phyloP scores from a whole-genome alignment of 1,140 invertebrate genomes.

The Acromyrmex charruanus region DNA sequence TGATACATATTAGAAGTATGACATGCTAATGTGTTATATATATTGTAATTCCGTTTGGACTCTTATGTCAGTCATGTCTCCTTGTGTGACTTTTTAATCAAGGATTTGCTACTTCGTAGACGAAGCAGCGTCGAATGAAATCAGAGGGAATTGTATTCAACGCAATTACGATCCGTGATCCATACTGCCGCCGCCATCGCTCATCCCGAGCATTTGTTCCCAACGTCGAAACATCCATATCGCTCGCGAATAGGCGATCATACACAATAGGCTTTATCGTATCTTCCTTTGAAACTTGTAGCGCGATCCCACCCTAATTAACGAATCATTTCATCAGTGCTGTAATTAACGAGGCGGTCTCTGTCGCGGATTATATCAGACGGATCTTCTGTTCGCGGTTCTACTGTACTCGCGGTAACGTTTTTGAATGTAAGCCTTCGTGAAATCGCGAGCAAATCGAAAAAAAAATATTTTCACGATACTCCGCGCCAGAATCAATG shows the following conservation, averaged over 20 bases:
- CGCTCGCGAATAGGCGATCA: slow-evolving; percentile 79
- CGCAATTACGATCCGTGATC: slow-evolving; percentile 73
- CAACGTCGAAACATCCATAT: slow-evolving; percentile 76
- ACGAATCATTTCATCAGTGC: slow-evolving; percentile 84
- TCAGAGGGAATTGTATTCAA: slow-evolving; percentile 68
- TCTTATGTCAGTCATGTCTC: not conserved
- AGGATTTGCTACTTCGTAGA: not conserved
- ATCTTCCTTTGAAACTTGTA: slow-evolving; percentile 80
- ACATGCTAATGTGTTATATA: not conserved
- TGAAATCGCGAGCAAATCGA: slow-evolving; percentile 38
- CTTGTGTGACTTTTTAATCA: slow-evolving; percentile 16
- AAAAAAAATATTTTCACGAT: slow-evolving; percentile 58
- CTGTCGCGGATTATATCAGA: slow-evolving; percentile 76
- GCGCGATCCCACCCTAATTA: slow-evolving; percentile 84
- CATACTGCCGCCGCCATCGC: slow-evolving; percentile 69
- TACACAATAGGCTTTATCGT: slow-evolving; percentile 83
- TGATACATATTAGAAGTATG: not conserved
- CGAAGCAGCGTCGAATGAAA: slow-evolving; percentile 29
- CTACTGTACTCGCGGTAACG: slow-evolving; percentile 62
- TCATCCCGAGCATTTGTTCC: slow-evolving; percentile 75
- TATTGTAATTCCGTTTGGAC: slow-evolving; percentile 10
- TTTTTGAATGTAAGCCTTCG: slow-evolving; percentile 64
- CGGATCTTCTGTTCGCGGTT: slow-evolving; percentile 66
- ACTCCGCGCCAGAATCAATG: slow-evolving; percentile 16
- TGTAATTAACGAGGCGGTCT: slow-evolving; percentile 84